Evolutionary conservation across 2,797 vertebrate species (phyloP).

Genomic region (Sebastes oblongus): DNA sequence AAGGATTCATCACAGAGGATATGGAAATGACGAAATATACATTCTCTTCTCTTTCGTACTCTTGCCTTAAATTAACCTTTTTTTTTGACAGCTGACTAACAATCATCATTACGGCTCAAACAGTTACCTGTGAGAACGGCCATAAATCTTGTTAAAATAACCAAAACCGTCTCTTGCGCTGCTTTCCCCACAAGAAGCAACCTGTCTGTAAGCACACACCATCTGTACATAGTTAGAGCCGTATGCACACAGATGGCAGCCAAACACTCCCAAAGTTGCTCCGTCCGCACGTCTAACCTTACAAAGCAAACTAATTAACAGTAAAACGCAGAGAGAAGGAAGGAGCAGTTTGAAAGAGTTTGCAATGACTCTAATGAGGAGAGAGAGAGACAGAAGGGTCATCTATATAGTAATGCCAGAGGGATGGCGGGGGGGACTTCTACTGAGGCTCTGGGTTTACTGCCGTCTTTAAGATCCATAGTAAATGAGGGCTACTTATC

Average conservation of each 20-base stretch:
- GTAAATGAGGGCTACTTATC: conserved; percentile 81
- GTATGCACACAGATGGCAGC: conserved; percentile 94
- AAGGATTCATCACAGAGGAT: conserved; percentile 68
- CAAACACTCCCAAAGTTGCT: conserved; percentile 94
- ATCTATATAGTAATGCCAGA: conserved; percentile 70
- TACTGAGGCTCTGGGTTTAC: conserved; percentile 78
- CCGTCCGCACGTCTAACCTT: conserved; percentile 93
- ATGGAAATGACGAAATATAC: conserved; percentile 47
- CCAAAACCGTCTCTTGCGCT: conserved; percentile 87
- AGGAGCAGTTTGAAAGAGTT: conserved; percentile 90
- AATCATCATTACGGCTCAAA: conserved; percentile 94
- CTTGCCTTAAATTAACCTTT: conserved; percentile 80
- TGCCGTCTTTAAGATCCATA: conserved; percentile 78
- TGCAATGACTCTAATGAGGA: conserved; percentile 88
- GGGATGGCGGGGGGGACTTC: conserved; percentile 50
- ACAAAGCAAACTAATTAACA: conserved; percentile 95
- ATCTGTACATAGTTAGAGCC: conserved; percentile 97
- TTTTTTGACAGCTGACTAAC: conserved; percentile 89
- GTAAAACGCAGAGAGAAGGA: conserved; percentile 88
- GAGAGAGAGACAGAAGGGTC: conserved; percentile 50
- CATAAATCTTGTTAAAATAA: conserved; percentile 99
- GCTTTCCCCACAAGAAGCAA: conserved; percentile 88
- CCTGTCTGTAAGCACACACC: conserved; percentile 93
- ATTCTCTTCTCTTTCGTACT: conserved; percentile 26
- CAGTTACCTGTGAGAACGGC: conserved; percentile 90